These are phyloP conservation scores for Polymixis lichenea DNA, from an alignment of 2,888 invertebrate species.

Conservation along the genomic window DNA sequence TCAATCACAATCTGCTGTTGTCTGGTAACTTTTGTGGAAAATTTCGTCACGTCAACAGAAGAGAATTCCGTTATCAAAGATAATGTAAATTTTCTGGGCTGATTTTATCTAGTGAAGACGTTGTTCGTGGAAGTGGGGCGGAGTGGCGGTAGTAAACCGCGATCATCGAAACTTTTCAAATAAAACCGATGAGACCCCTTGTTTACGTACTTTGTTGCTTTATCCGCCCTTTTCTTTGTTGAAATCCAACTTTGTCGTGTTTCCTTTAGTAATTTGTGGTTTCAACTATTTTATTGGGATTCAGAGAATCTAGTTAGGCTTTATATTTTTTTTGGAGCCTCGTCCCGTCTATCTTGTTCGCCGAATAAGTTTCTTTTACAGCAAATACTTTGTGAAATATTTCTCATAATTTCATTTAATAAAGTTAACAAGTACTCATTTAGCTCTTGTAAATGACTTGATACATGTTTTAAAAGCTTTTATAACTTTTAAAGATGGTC, in stretches of 20 bases:
- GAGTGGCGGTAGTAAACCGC: slow-evolving; percentile 75
- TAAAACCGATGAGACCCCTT: slow-evolving; percentile 84
- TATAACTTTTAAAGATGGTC: neutral
- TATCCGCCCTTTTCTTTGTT: slow-evolving; percentile 79
- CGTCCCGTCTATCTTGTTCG: slow-evolving; percentile 20
- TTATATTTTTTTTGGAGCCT: slow-evolving; percentile 32
- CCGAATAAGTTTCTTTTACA: slow-evolving; percentile 14
- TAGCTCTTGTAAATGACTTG: neutral
- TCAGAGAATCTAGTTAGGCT: slow-evolving; percentile 54
- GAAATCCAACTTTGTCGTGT: slow-evolving; percentile 79
- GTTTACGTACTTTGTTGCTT: slow-evolving; percentile 83
- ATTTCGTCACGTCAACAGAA: slow-evolving; percentile 16
- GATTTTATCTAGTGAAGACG: slow-evolving; percentile 68
- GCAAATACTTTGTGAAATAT: neutral
- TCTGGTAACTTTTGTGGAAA: slow-evolving; percentile 9
- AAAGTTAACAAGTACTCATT: slow-evolving; percentile 11
- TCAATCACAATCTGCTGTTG: slow-evolving; percentile 29
- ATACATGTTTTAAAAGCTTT: neutral
- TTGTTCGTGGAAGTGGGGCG: slow-evolving; percentile 70
- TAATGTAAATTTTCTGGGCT: slow-evolving; percentile 64
- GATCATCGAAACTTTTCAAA: slow-evolving; percentile 85
- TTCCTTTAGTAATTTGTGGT: slow-evolving; percentile 76
- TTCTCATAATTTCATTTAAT: neutral
- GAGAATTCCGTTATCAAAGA: slow-evolving; percentile 48
- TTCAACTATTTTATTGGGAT: slow-evolving; percentile 65